Evolutionary conservation across 2,888 invertebrate genomes (phyloP).

Genomic region (Agrochola litura): DNA sequence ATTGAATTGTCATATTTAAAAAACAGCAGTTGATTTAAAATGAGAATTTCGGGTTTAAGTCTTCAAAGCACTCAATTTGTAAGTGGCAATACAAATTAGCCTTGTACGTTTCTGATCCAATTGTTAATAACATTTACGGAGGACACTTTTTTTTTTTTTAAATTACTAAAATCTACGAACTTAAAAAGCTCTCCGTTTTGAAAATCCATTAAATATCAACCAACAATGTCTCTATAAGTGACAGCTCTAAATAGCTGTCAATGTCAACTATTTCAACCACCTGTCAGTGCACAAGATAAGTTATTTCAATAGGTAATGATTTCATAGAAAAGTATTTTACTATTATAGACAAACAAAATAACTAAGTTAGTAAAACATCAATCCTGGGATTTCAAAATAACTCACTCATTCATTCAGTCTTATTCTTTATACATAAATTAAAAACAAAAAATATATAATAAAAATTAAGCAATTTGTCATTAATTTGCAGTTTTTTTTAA

Average conservation of each 20-base stretch:
- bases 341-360: background rate
- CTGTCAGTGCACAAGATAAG: background rate
- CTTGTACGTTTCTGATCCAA: background rate
- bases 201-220: background rate
- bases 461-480: no score
- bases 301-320: background rate
- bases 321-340: background rate
- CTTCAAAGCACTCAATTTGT: no score
- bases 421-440: background rate
- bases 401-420: background rate
- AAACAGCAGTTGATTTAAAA: no score
- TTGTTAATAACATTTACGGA: background rate
- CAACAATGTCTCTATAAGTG: background rate
- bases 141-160: background rate
- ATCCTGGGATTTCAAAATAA: background rate
- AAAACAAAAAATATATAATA: background rate
- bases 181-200: background rate
- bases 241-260: slow-evolving; percentile 24
- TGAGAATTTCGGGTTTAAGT: no score
- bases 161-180: background rate
- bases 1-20: no score
- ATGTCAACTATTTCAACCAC: slow-evolving; percentile 11
- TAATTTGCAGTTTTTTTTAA: no score
- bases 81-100: background rate
- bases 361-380: background rate